Percentiles rank a stretch among this genome's conserved stretches.
Evolutionary conservation across 2,888 invertebrate species (phyloP).

Genomic region (Perdita meconis): DNA sequence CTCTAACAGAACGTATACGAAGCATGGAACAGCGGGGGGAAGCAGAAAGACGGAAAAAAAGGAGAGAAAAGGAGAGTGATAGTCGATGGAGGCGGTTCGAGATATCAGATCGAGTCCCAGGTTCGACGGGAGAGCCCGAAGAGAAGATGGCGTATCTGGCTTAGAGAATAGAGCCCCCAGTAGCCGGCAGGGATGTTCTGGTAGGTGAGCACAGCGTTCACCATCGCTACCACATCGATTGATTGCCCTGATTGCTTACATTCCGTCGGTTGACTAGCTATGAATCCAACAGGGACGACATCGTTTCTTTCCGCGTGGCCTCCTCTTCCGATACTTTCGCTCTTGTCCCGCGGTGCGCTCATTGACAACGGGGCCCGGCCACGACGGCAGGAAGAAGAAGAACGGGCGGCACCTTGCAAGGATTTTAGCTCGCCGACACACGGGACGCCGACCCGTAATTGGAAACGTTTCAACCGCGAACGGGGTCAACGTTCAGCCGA

Average conservation of each 20-base stretch:
- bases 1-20: constrained; percentile 65
- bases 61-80: constrained; percentile 63
- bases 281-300: constrained; percentile 43
- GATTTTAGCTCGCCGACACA: constrained; percentile 34
- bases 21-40: constrained; percentile 4
- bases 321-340: background rate
- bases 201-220: constrained; percentile 77
- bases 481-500: constrained; percentile 36
- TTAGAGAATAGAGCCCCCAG: constrained; percentile 70
- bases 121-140: constrained; percentile 58
- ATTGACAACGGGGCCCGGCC: constrained; percentile 30
- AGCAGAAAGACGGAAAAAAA: constrained; percentile 15
- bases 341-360: background rate
- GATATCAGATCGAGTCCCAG: constrained; percentile 76
- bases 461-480: constrained; percentile 45
- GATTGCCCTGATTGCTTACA: constrained; percentile 77
- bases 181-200: constrained; percentile 79
- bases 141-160: constrained; percentile 77
- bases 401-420: constrained; percentile 52
- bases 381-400: constrained; percentile 28
- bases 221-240: constrained; percentile 79
- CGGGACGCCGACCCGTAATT: constrained; percentile 57
- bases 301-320: background rate
- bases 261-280: constrained; percentile 71
- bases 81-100: constrained; percentile 73